Evolutionary conservation across 2,797 vertebrate genomes (phyloP).

Genomic region (Melanitta fusca): DNA sequence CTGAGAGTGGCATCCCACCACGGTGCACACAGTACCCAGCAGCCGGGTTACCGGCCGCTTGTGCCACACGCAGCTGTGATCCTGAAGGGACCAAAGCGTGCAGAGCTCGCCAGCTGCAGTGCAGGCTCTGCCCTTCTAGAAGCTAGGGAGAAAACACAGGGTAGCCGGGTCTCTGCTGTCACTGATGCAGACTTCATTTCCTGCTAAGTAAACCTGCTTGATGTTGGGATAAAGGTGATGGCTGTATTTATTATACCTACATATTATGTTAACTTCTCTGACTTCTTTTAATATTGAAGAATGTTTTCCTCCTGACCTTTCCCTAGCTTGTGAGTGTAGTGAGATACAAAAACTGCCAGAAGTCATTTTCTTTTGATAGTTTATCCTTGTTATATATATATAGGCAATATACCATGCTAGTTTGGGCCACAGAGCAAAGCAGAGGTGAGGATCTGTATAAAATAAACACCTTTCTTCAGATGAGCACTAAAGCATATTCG

Average conservation of each 20-base stretch:
- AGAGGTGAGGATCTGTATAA: background rate
- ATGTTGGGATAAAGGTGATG: background rate
- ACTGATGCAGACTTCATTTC: background rate
- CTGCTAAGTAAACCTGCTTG: background rate
- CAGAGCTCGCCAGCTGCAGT: background rate
- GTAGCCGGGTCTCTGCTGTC: background rate
- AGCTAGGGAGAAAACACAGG: background rate
- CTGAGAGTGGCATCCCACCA: background rate
- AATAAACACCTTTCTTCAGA: background rate
- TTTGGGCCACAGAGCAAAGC: background rate
- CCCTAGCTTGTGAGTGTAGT: rapidly evolving
- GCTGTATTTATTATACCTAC: background rate
- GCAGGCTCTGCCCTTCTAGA: background rate
- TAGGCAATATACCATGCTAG: background rate
- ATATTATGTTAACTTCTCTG: background rate
- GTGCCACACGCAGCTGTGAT: background rate
- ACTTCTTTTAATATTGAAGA: background rate
- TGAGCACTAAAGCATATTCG: background rate
- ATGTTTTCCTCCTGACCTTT: background rate
- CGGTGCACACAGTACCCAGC: background rate
- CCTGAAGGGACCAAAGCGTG: background rate
- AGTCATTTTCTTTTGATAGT: background rate
- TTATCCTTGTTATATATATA: background rate
- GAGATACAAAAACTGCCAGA: background rate
- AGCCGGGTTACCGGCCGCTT: background rate